These are phyloP conservation scores for Hyperoplus lanceolatus DNA, from an alignment of 2,797 vertebrate genomes.

Conservation along the genomic window DNA sequence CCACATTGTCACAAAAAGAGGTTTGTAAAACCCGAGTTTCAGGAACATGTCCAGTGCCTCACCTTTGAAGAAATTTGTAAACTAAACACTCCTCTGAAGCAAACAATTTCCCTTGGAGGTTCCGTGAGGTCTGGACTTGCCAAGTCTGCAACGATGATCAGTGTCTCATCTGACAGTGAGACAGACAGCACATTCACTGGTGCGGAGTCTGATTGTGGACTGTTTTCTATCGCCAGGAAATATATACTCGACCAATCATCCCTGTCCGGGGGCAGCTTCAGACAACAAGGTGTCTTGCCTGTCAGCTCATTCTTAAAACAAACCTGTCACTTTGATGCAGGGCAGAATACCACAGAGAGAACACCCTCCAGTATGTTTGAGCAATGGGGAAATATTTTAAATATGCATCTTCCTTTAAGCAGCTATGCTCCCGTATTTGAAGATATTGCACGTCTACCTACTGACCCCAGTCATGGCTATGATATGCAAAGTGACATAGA, in stretches of 20 bases:
- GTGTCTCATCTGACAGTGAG: conserved; percentile 74
- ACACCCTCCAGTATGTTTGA: conserved; percentile 40
- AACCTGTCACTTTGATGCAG: conserved; percentile 20
- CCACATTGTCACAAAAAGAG: conserved; percentile 28
- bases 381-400: conserved; percentile 74
- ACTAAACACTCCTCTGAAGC: conserved; percentile 63
- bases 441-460: conserved; percentile 78
- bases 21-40: conserved; percentile 45
- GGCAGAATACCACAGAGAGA: conserved; percentile 17
- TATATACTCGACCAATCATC: conserved; percentile 35
- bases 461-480: conserved; percentile 35
- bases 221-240: conserved; percentile 53
- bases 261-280: conserved; percentile 22
- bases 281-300: conserved; percentile 36
- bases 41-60: conserved; percentile 71
- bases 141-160: not conserved
- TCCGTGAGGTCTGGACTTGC: not conserved
- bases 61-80: conserved; percentile 81
- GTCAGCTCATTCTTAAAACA: conserved; percentile 56
- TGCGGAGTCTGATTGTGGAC: conserved; percentile 70
- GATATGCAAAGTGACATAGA: conserved; percentile 79
- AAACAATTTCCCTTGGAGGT: conserved; percentile 5
- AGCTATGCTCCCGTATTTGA: conserved; percentile 82
- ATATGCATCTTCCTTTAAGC: conserved; percentile 70
- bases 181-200: conserved; percentile 75